Conservation (phyloP, 2,888 invertebrate genomes). For the Philhelius pedissequus region DNA sequence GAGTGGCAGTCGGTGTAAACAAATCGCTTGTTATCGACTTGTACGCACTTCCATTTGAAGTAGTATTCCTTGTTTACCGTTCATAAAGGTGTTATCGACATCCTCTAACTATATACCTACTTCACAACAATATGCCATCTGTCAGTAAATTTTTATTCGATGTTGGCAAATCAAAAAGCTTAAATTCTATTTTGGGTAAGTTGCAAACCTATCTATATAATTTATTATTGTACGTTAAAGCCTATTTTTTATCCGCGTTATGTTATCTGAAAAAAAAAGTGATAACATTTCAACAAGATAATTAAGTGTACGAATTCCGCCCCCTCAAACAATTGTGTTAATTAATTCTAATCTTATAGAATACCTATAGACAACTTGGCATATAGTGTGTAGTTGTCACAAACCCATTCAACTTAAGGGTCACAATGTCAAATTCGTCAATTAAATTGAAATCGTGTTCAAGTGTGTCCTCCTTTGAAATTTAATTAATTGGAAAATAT, state of each 20-base stretch:
- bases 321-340: background rate
- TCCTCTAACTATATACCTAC: slow-evolving; percentile 5
- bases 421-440: slow-evolving; percentile 38
- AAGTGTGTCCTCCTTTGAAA: slow-evolving; percentile 3
- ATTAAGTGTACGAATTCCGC: slow-evolving; percentile 20
- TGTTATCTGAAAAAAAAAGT: slow-evolving; percentile 18
- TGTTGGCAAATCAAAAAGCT: slow-evolving; percentile 28
- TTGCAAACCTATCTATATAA: background rate
- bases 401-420: background rate
- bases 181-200: slow-evolving; percentile 53
- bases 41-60: slow-evolving; percentile 9
- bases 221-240: no score
- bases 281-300: slow-evolving; percentile 24
- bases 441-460: slow-evolving; percentile 27
- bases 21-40: slow-evolving; percentile 16
- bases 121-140: slow-evolving; percentile 25
- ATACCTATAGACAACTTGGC: background rate
- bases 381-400: slow-evolving; percentile 7
- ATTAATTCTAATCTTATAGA: slow-evolving; percentile 37
- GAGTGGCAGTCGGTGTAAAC: background rate
- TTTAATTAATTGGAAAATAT: slow-evolving; percentile 44
- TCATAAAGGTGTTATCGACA: slow-evolving; percentile 51
- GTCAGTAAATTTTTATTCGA: slow-evolving; percentile 54
- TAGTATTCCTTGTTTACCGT: slow-evolving; percentile 36
- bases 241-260: no score